Evolutionary conservation across 2,888 invertebrate species (phyloP).

Genomic region (Ichneumon xanthorius): DNA sequence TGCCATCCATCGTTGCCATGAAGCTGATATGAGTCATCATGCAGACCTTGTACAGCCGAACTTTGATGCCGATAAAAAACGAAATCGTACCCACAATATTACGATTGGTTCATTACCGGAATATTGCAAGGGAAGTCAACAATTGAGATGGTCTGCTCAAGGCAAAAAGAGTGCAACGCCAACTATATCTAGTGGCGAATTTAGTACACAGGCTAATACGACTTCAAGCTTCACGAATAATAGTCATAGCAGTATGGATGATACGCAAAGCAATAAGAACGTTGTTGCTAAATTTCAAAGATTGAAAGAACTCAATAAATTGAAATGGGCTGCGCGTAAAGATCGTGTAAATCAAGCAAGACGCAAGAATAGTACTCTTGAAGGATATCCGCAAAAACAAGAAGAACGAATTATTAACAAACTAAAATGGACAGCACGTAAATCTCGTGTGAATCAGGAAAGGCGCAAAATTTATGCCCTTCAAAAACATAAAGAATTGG

Average conservation of each 20-base stretch:
- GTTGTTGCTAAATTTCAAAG: not conserved
- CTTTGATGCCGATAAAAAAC: not conserved
- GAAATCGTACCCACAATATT: not conserved
- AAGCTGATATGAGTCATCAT: too few species aligned
- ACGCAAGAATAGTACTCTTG: not conserved
- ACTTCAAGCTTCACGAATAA: not conserved
- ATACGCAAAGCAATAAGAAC: not conserved
- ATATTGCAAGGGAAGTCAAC: not conserved
- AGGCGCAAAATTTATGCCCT: too few species aligned
- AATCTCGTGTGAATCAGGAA: not conserved
- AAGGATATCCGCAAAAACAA: too few species aligned
- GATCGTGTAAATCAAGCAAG: constrained; percentile 6
- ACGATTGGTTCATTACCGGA: not conserved
- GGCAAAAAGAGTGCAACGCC: not conserved
- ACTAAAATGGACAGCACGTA: too few species aligned
- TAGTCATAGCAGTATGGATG: not conserved
- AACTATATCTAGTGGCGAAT: not conserved
- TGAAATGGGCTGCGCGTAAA: not conserved
- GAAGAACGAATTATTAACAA: too few species aligned
- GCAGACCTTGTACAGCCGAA: not conserved
- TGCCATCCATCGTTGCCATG: too few species aligned
- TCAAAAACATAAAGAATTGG: too few species aligned
- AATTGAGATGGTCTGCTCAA: not conserved
- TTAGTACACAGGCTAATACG: not conserved
- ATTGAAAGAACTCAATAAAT: not conserved